Evolutionary conservation across 2,113 vertebrate species (phyloP).

Genomic region (Chelonoidis abingdonii): DNA sequence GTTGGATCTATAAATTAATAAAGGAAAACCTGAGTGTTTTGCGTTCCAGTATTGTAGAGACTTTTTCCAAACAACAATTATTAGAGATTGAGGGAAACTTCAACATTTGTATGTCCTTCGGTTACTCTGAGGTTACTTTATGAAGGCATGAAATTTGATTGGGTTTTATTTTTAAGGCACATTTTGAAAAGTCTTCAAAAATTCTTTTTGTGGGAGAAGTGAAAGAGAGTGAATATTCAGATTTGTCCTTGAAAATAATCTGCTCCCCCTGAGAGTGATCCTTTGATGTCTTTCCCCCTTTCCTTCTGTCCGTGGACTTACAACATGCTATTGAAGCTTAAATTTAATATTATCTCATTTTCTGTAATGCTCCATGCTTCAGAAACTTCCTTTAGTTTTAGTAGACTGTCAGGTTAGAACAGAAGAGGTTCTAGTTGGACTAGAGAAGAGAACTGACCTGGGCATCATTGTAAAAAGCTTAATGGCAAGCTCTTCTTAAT

Average conservation of each 20-base stretch:
- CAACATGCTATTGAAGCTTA: background rate
- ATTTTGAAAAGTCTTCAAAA: background rate
- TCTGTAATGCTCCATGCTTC: background rate
- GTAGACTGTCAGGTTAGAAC: no score
- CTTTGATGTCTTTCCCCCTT: background rate
- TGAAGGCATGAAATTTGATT: background rate
- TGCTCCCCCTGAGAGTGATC: background rate
- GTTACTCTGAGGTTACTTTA: no score
- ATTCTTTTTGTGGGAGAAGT: background rate
- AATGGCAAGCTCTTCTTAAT: background rate
- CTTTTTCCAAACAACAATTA: background rate
- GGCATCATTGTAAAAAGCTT: background rate
- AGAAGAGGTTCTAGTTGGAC: background rate
- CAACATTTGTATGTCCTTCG: no score
- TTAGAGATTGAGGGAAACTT: rapidly evolving
- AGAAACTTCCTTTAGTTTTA: background rate
- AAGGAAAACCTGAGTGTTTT: background rate
- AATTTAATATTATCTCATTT: background rate
- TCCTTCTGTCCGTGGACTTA: background rate
- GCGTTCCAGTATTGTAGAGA: background rate
- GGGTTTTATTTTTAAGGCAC: background rate
- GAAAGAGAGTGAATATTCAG: background rate
- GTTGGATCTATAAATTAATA: background rate
- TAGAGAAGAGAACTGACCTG: background rate
- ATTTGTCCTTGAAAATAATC: background rate